phyloP scores from a whole-genome alignment of 2,113 vertebrate genomes.

The Ceyx margarethae region DNA sequence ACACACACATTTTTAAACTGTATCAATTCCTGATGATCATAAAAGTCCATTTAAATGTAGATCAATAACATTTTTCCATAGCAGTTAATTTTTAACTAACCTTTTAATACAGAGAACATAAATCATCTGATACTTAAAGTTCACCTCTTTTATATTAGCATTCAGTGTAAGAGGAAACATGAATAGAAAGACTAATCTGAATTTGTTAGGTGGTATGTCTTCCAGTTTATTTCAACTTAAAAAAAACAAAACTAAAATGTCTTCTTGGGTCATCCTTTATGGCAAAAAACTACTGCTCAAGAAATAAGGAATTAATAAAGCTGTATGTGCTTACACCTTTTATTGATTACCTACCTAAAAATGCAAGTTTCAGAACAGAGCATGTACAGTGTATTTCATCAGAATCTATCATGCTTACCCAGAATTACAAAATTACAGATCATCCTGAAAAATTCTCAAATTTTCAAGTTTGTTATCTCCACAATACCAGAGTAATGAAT shows the following conservation, averaged over 20 bases:
- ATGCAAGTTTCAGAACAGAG: neutral
- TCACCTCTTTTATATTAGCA: neutral
- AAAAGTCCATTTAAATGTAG: neutral
- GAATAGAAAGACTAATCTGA: neutral
- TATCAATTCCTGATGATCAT: neutral
- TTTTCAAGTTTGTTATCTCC: neutral
- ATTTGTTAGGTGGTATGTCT: neutral
- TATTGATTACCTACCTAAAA: neutral
- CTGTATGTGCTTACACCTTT: neutral
- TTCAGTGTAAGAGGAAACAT: neutral
- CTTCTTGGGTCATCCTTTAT: neutral
- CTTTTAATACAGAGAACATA: neutral
- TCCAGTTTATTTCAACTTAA: neutral
- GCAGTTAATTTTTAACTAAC: conserved; percentile 1
- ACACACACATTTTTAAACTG: too few species aligned
- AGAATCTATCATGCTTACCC: neutral
- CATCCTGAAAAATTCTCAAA: neutral
- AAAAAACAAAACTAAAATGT: neutral
- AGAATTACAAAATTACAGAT: neutral
- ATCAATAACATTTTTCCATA: neutral
- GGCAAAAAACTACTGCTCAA: neutral
- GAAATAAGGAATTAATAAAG: neutral
- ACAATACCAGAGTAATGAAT: neutral
- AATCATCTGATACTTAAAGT: neutral
- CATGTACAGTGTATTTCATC: neutral